Conservation (phyloP, 2,113 vertebrate genomes). For the Oncorhynchus tshawytscha region DNA sequence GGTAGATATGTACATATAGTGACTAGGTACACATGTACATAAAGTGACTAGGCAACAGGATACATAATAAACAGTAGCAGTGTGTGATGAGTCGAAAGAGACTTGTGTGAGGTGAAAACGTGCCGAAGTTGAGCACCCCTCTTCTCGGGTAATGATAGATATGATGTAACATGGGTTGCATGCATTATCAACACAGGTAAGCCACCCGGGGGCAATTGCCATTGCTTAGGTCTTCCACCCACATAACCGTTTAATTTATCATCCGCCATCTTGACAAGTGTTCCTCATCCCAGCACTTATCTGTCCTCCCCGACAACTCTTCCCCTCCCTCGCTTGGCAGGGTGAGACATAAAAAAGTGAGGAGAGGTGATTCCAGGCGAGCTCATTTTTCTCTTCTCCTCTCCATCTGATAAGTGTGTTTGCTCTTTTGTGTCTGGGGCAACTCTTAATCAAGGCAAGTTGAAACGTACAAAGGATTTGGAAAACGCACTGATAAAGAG, state of each 20-base stretch:
- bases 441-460: slow-evolving; percentile 29
- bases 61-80: no score
- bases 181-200: slow-evolving; percentile 37
- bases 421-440: slow-evolving; percentile 59
- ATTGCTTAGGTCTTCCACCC: slow-evolving; percentile 54
- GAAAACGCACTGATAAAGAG: slow-evolving; percentile 28
- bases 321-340: slow-evolving; percentile 11
- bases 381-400: slow-evolving; percentile 64
- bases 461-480: not conserved
- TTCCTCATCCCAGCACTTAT: slow-evolving; percentile 14
- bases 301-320: slow-evolving; percentile 41
- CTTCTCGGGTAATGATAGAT: not conserved
- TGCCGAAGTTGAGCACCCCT: slow-evolving; percentile 1
- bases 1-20: no score
- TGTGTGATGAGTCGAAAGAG: no score
- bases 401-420: slow-evolving; percentile 66
- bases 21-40: no score
- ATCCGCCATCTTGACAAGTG: slow-evolving; percentile 63
- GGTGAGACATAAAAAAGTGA: slow-evolving; percentile 33
- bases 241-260: slow-evolving; percentile 46
- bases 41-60: no score
- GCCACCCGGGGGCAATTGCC: slow-evolving; percentile 45
- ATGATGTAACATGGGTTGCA: slow-evolving; percentile 14
- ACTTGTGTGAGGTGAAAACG: no score
- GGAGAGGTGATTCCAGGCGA: slow-evolving; percentile 30